Percentiles rank a stretch among this genome's conserved stretches.
Conservation (phyloP, 2,888 invertebrate species). For the Augochlorella aurata region DNA sequence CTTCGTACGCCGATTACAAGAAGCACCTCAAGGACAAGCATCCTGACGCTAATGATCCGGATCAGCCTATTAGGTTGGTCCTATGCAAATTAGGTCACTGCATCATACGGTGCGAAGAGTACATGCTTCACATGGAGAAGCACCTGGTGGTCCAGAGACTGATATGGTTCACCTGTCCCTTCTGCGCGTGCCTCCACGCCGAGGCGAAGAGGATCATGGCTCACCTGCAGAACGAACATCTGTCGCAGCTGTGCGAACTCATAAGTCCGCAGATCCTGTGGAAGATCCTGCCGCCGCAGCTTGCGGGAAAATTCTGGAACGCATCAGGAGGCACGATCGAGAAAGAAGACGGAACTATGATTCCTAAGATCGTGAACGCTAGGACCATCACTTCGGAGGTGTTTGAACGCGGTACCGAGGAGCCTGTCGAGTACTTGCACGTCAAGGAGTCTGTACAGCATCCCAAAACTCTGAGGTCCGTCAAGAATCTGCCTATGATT, state of each 20-base stretch:
- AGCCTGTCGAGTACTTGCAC: conserved; percentile 23
- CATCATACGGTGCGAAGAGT: conserved; percentile 69
- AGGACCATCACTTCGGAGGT: conserved; percentile 71
- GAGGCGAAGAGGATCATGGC: conserved; percentile 54
- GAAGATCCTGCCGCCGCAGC: conserved; percentile 26
- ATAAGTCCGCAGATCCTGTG: conserved; percentile 57
- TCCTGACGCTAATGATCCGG: background rate
- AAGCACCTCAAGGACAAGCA: conserved; percentile 69
- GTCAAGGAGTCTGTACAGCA: background rate
- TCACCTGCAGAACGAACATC: conserved; percentile 68
- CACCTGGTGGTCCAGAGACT: conserved; percentile 66
- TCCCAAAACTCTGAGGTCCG: background rate
- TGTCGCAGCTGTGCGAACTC: conserved; percentile 59
- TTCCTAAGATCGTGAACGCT: conserved; percentile 73
- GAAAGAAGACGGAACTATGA: conserved; percentile 28
- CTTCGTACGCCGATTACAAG: conserved; percentile 64
- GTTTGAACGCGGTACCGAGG: conserved; percentile 68
- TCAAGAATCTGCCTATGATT: conserved; percentile 59
- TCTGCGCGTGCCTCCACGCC: conserved; percentile 63
- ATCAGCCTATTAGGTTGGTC: conserved; percentile 58
- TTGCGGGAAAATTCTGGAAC: background rate
- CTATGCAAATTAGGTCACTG: conserved; percentile 67
- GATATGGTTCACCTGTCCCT: conserved; percentile 73
- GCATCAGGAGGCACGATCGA: background rate
- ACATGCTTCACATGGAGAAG: conserved; percentile 67